A percentile compares a stretch with the other conserved stretches of the same genome.
Evolutionary conservation across 2,888 invertebrate species (phyloP).

Genomic region (Hirtodrosophila alboralis): DNA sequence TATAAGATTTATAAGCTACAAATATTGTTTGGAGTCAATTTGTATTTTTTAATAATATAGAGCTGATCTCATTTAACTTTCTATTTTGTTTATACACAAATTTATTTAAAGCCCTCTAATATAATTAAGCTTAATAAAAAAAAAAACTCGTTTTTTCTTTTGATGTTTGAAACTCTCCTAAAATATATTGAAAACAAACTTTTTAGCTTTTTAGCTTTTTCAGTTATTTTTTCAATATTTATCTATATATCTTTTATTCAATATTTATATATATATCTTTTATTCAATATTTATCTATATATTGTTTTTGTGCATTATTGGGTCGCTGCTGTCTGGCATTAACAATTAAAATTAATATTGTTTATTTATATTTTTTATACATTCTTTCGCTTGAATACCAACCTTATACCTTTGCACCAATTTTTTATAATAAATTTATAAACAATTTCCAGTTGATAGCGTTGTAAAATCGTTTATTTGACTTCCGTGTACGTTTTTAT

Average conservation of each 20-base stretch:
- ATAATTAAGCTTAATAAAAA: conserved; percentile 12
- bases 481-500: conserved; percentile 34
- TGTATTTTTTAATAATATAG: not conserved
- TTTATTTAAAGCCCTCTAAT: too few relatives aligned
- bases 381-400: conserved; percentile 20
- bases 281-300: too few relatives aligned
- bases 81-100: conserved; percentile 14
- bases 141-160: conserved; percentile 7
- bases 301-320: conserved; percentile 21
- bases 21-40: not conserved
- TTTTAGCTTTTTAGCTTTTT: not conserved
- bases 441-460: conserved; percentile 28
- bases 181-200: not conserved
- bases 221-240: not conserved
- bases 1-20: conserved; percentile 1
- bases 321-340: conserved; percentile 8
- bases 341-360: not conserved
- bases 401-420: conserved; percentile 30
- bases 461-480: conserved; percentile 31
- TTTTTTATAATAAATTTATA: conserved; percentile 15
- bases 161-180: not conserved
- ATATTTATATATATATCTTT: conserved; percentile 17
- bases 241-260: not conserved
- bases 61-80: conserved; percentile 34
- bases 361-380: conserved; percentile 1